Evolutionary conservation across 2,888 invertebrate species (phyloP).

Genomic region (Epirrhoe tristata): DNA sequence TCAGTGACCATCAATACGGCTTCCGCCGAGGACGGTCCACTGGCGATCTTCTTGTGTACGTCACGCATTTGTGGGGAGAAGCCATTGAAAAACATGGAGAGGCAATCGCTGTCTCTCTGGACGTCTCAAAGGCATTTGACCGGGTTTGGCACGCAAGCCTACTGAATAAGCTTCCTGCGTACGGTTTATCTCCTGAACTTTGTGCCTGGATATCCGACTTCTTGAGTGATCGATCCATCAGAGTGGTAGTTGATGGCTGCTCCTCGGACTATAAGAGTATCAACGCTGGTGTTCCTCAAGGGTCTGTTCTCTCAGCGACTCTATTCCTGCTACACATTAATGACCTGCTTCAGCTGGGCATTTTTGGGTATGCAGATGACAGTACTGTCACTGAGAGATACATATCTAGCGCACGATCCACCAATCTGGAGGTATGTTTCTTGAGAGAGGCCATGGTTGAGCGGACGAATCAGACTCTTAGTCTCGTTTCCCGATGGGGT

Average conservation of each 20-base stretch:
- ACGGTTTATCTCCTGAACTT: background rate
- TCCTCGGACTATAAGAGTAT: background rate
- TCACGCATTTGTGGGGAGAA: background rate
- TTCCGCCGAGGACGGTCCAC: conserved; percentile 31
- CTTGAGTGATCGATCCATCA: too few species aligned
- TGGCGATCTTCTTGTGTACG: conserved; percentile 25
- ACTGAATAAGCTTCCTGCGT: background rate
- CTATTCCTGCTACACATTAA: conserved; percentile 13
- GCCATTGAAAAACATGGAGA: background rate
- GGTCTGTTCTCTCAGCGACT: conserved; percentile 8
- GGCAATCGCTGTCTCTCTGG: background rate
- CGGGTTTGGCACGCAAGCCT: background rate
- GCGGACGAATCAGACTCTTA: too few species aligned
- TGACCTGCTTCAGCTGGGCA: conserved; percentile 4
- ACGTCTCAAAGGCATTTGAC: background rate
- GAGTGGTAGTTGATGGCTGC: too few species aligned
- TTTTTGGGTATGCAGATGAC: conserved; percentile 9
- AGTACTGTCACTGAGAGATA: conserved; percentile 7
- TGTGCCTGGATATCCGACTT: too few species aligned
- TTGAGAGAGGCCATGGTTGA: too few species aligned
- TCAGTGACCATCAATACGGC: conserved; percentile 35
- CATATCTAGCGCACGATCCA: too few species aligned
- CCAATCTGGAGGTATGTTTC: too few species aligned
- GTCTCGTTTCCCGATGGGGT: too few species aligned
- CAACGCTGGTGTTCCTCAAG: conserved; percentile 2